A percentile compares a stretch with the other conserved stretches of the same genome.
Evolutionary conservation across 35 echinoderm and acorn worm species (phyloP).

Genomic region (Chiridota heheva): DNA sequence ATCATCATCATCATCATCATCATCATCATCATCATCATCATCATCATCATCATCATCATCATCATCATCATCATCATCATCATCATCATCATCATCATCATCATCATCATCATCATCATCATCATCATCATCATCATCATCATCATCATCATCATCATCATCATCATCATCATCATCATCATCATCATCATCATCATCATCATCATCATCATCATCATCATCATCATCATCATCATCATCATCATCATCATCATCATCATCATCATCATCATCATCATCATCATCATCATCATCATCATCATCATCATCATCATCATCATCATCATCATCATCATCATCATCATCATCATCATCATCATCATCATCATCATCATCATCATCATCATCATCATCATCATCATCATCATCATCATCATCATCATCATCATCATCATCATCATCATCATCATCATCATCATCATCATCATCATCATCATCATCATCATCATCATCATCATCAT

Average conservation of each 20-base stretch:
- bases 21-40: conserved; percentile 17
- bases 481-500: neutral
- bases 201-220: neutral
- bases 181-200: neutral
- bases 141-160: neutral
- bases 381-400: neutral
- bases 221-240: neutral
- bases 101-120: neutral
- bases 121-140: neutral
- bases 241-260: neutral
- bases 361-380: neutral
- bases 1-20: conserved; percentile 16
- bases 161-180: neutral
- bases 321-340: neutral
- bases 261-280: neutral
- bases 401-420: neutral
- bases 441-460: neutral
- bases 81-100: neutral
- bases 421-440: neutral
- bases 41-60: neutral
- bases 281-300: neutral
- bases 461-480: neutral
- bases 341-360: neutral
- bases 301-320: neutral
- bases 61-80: neutral